Percentiles rank a stretch among this genome's conserved stretches.
phyloP scores from a whole-genome alignment of 92 coral and sea anemone species.

The Heliopora coerulea region DNA sequence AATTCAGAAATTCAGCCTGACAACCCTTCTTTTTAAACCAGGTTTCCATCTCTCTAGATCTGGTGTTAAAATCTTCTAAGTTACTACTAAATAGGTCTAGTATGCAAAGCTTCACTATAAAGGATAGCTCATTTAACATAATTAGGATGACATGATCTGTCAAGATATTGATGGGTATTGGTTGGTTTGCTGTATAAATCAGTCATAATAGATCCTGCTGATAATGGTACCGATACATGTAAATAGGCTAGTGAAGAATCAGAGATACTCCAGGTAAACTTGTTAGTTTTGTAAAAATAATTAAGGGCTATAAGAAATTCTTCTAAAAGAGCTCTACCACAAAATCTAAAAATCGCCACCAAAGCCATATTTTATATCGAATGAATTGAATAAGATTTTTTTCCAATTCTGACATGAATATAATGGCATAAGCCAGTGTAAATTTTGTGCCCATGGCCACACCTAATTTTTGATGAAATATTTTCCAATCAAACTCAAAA shows the following conservation, averaged over 20 bases:
- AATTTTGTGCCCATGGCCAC: conserved; percentile 49
- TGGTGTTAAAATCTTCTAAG: too few relatives aligned
- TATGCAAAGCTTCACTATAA: conserved; percentile 36
- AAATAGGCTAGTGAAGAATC: conserved; percentile 33
- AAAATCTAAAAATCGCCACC: conserved; percentile 31
- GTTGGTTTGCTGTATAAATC: conserved; percentile 40
- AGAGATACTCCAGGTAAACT: conserved; percentile 39
- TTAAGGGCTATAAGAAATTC: conserved; percentile 16
- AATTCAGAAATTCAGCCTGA: too few relatives aligned
- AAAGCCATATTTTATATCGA: conserved; percentile 12
- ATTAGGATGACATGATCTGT: conserved; percentile 36
- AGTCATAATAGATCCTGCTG: conserved; percentile 32
- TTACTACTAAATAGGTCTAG: conserved; percentile 10
- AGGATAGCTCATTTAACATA: conserved; percentile 35
- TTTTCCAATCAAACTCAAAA: conserved; percentile 40
- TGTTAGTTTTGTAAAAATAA: conserved; percentile 31
- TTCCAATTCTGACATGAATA: conserved; percentile 24
- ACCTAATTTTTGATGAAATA: conserved; percentile 40
- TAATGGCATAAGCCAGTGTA: conserved; percentile 35
- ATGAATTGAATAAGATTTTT: conserved; percentile 19
- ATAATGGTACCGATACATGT: conserved; percentile 43
- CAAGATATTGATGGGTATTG: conserved; percentile 39
- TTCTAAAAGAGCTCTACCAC: conserved; percentile 32
- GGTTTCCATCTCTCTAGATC: too few relatives aligned
- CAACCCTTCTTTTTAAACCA: too few relatives aligned